These are phyloP conservation scores for Podarcis muralis DNA, from an alignment of 2,113 vertebrate species.

Conservation along the genomic window DNA sequence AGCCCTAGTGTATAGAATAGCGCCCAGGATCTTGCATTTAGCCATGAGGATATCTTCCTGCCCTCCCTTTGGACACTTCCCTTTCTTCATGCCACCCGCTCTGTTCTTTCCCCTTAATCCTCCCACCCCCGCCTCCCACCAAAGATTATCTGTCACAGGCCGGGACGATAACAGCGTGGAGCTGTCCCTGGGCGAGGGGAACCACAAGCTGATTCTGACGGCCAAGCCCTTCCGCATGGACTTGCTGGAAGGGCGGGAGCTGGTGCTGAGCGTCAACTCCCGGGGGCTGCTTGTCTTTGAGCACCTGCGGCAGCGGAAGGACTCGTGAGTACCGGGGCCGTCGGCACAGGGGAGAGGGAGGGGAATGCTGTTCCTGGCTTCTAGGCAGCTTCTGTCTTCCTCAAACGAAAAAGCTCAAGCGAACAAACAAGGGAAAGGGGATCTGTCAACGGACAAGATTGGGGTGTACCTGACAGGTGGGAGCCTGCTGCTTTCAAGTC, in stretches of 20 bases:
- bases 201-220: conserved; percentile 85
- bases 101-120: too few relatives aligned
- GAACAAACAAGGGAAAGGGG: too few relatives aligned
- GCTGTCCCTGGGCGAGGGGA: conserved; percentile 78
- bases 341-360: not conserved
- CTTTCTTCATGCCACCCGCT: not conserved
- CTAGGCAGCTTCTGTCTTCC: not conserved
- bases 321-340: conserved; percentile 83
- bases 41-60: not conserved
- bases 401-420: not conserved
- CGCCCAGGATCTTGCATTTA: not conserved
- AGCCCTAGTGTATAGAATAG: not conserved
- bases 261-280: conserved; percentile 90
- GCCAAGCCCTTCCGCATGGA: conserved; percentile 88
- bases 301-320: conserved; percentile 86
- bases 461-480: not conserved
- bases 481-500: not conserved
- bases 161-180: conserved; percentile 87
- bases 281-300: conserved; percentile 89
- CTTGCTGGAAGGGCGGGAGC: conserved; percentile 83
- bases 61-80: not conserved
- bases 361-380: not conserved
- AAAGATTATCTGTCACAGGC: conserved; percentile 83
- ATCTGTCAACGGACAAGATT: not conserved
- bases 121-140: not conserved